Evolutionary conservation across 2,797 vertebrate species (phyloP).

Genomic region (Gymnocypris eckloni): DNA sequence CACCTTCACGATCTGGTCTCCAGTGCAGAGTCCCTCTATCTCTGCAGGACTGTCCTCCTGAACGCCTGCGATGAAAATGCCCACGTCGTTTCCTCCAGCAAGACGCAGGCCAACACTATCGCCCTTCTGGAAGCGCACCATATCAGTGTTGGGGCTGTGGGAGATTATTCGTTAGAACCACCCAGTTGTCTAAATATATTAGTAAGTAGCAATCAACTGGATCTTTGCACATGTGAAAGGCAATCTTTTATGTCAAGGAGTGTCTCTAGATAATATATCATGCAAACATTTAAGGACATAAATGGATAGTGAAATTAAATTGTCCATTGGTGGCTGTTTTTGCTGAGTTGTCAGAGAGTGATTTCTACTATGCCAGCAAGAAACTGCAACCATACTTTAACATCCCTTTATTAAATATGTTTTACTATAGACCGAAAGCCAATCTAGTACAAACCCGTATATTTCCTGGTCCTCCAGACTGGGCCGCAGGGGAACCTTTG

Average conservation of each 20-base stretch:
- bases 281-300: not conserved
- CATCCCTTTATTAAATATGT: not conserved
- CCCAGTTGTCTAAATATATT: not conserved
- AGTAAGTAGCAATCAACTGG: not conserved
- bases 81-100: conserved; percentile 96
- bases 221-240: not conserved
- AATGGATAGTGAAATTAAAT: not conserved
- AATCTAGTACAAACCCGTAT: conserved; percentile 83
- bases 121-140: conserved; percentile 93
- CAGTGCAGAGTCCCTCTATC: conserved; percentile 87
- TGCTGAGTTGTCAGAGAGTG: too few relatives aligned
- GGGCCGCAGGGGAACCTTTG: conserved; percentile 82
- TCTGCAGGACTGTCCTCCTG: conserved; percentile 95
- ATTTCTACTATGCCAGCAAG: not conserved
- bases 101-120: conserved; percentile 93
- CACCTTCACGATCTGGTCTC: conserved; percentile 97
- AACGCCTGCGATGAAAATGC: conserved; percentile 95
- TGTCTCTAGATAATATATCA: not conserved
- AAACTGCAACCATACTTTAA: not conserved
- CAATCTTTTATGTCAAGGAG: not conserved
- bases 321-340: not conserved
- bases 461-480: conserved; percentile 90
- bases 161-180: not conserved
- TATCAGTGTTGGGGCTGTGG: conserved; percentile 87
- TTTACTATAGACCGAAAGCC: not conserved